Conservation (phyloP, 2,888 invertebrate species). For the Sinhomidia bicolor region DNA sequence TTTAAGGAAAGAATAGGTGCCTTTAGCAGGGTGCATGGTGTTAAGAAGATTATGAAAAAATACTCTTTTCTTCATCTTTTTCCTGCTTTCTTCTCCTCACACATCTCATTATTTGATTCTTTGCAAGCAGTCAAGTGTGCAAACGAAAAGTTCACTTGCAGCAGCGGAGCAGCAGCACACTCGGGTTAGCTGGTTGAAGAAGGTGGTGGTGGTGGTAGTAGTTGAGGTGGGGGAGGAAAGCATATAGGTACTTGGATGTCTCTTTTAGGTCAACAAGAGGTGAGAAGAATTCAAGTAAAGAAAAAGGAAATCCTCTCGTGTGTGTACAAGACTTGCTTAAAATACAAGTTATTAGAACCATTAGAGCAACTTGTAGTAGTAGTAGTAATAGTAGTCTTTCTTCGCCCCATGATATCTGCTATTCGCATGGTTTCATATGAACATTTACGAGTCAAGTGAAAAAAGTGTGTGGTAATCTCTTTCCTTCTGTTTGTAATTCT, state of each 20-base stretch:
- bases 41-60: neutral
- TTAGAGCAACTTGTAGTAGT: neutral
- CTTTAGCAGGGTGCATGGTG: neutral
- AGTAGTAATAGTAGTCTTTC: neutral
- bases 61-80: neutral
- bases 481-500: neutral
- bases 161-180: no score
- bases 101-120: neutral
- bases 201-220: neutral
- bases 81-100: neutral
- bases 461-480: slow-evolving; percentile 40
- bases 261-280: neutral
- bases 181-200: no score
- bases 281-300: no score
- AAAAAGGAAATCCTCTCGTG: no score
- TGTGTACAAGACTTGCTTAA: neutral
- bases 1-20: neutral
- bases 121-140: neutral
- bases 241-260: neutral
- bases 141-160: no score
- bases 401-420: neutral
- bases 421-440: neutral
- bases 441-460: neutral
- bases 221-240: no score
- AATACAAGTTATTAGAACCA: neutral